phyloP scores from a whole-genome alignment of 2,888 invertebrate species.

The Amblyjoppa fuscipennis region DNA sequence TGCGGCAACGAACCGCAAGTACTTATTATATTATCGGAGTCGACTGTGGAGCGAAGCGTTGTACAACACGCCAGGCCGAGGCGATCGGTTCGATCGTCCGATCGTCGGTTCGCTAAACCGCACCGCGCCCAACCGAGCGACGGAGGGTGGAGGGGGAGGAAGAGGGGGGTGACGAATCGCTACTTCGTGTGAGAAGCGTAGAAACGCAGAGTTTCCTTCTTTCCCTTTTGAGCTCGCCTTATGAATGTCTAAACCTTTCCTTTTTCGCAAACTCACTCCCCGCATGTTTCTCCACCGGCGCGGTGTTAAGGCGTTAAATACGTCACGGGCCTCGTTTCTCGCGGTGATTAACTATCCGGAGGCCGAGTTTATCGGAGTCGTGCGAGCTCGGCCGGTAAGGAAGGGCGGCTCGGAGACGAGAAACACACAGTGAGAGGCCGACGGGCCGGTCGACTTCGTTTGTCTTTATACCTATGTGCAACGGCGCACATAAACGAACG shows the following conservation, averaged over 20 bases:
- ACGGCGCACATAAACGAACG: background rate
- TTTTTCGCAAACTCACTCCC: background rate
- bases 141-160: too few species aligned
- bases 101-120: constrained; percentile 27
- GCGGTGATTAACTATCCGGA: constrained; percentile 37
- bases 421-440: constrained; percentile 1
- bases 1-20: constrained; percentile 10
- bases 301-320: constrained; percentile 26
- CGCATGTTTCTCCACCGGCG: background rate
- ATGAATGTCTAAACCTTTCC: background rate
- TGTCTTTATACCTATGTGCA: constrained; percentile 11
- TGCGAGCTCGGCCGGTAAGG: background rate
- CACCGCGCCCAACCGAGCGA: constrained; percentile 1
- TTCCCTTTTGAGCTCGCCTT: constrained; percentile 16
- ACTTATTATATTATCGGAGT: constrained; percentile 4
- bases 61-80: constrained; percentile 19
- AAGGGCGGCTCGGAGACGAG: background rate
- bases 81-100: background rate
- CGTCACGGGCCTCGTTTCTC: constrained; percentile 36
- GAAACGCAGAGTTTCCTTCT: background rate
- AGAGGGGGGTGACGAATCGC: background rate
- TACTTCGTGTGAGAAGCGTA: constrained; percentile 6
- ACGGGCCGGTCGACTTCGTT: constrained; percentile 16
- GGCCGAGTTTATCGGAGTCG: constrained; percentile 21
- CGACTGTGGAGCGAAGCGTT: constrained; percentile 4